Base-by-base conservation (phyloP, 1,140 invertebrate genomes). In the Plutomurus gul region DNA sequence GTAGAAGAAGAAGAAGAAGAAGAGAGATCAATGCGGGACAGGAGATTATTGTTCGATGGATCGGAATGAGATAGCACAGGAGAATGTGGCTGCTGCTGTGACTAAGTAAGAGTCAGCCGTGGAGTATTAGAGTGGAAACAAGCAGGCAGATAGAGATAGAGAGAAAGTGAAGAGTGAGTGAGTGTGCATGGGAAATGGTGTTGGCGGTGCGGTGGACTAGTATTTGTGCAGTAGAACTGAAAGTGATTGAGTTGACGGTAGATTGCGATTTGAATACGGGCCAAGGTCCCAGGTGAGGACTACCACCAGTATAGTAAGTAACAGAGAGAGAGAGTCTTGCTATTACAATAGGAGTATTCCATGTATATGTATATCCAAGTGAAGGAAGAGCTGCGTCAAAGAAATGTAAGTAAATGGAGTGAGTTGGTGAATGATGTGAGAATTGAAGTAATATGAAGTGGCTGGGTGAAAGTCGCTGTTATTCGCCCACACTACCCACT, bases 401-500 rank as follows among this genome's bases (percentile, higher is more conserved):
- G 3, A 20, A 43, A 40, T 18, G 3, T 39, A 76, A 27, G 25
- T 47, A 49, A 43, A 60, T 78, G 47, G n/a, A 47, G 36, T 49
- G 39, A 80, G 78, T 33, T 70, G 30, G 30, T 49, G 46, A 78
- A 60, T 70, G 43, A 65, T 70, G 33, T 25, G 47, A 51, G 47
- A 22, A 11, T 25, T 51, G 25, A 51, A 10, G 20, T 6, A 6
- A 51, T 25, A 25, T 11, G 47, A 51, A 51, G 25, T 22, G 25
- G n/a, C 20, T 11, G 8, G 6, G 2, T 39, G 13, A 6, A 39
- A 39, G 37, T 51, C 20, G 8, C 20, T 51, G n/a, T n/a, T n/a
- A n/a, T n/a, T n/a, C n/a, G n/a, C 25, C 6, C 47, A 1, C 5
- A 25, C 20, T 47, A 16, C 1, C 46, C n/a, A 47, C 18, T 20